Base-by-base conservation (phyloP, 2,888 invertebrate species). In the Malachius bipustulatus region DNA sequence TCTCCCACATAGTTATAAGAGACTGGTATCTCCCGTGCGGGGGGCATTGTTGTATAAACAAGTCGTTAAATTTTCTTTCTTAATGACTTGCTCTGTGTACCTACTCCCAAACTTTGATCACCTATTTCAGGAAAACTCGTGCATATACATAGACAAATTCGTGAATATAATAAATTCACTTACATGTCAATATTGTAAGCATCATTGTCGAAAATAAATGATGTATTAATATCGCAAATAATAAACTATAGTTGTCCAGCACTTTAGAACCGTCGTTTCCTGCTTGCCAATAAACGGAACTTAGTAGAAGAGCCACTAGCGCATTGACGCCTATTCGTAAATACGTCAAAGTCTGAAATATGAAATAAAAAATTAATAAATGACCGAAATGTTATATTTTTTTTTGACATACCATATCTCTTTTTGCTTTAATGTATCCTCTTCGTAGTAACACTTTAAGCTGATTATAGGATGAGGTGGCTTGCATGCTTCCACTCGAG, bases 181-280 rank as follows among this genome's bases (percentile, higher is more conserved):
- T 64, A 87, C 87, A 87, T 8, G 85, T 87, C 16, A 88, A 69
- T 41, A 87, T 82, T 1, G 85, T 87, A 12, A 88, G 66, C 87
- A 88, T 87, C 84, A 87, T 87, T 1, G 85, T 82, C 2, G 84
- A 80, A 82, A 87, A 84, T 70, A 85, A 89, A 51, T 90, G 82
- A 61, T 94, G 93, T 70, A 94, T 84, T 39, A 93, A 70, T 48
- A 90, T 84, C 16, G 90, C 83, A 62, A 94, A 94, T 6, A 93
- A 65, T 40, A 90, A 72, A 63, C 87, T 87, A 51, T 85, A 88
- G 60, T 87, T 88, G 51, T 84, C 82, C 32, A 85, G 51, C 1
- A 85, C 82, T 45, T 81, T 66, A 0, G 78, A 75, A 0, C 83
- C 87, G 44, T 85, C 80, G 40, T 71, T 71, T 1, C 87, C 87